A percentile compares a stretch with the other conserved stretches of the same genome.
Conservation (phyloP, 2,888 invertebrate species). For the Anarsia innoxiella region DNA sequence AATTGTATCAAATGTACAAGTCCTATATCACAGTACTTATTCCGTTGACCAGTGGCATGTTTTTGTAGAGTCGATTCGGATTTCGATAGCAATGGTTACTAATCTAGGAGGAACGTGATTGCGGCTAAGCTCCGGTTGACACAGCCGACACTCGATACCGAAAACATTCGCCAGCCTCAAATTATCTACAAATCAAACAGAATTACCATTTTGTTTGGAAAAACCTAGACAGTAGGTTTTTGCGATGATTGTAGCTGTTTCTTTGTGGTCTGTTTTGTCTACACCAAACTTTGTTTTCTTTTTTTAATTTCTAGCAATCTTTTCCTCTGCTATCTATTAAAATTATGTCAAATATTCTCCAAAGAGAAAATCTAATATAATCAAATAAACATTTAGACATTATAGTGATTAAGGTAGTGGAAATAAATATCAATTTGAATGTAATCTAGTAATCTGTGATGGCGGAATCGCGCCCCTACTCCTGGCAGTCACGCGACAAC, state of each 20-base stretch:
- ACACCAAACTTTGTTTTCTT: no score
- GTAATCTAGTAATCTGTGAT: slow-evolving; percentile 16
- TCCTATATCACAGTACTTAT: no score
- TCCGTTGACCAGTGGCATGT: no score
- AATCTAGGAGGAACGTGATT: not conserved
- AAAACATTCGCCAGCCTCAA: not conserved
- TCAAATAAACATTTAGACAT: slow-evolving; percentile 12
- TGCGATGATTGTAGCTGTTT: no score
- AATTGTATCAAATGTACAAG: no score
- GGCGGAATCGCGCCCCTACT: slow-evolving; percentile 7
- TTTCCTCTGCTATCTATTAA: no score
- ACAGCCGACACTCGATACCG: not conserved
- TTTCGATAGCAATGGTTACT: not conserved
- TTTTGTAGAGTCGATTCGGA: no score
- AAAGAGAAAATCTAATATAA: slow-evolving; percentile 6
- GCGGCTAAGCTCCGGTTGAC: not conserved
- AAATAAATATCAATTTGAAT: slow-evolving; percentile 22
- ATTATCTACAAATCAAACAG: not conserved
- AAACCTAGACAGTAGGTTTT: no score
- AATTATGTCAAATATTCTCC: no score
- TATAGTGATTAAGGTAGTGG: slow-evolving; percentile 10
- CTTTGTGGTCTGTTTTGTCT: no score
- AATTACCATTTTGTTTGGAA: no score
- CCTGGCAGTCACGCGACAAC: slow-evolving; percentile 21
- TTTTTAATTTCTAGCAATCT: no score